phyloP scores from a whole-genome alignment of 2,888 invertebrate species.

The Rhagium mordax region DNA sequence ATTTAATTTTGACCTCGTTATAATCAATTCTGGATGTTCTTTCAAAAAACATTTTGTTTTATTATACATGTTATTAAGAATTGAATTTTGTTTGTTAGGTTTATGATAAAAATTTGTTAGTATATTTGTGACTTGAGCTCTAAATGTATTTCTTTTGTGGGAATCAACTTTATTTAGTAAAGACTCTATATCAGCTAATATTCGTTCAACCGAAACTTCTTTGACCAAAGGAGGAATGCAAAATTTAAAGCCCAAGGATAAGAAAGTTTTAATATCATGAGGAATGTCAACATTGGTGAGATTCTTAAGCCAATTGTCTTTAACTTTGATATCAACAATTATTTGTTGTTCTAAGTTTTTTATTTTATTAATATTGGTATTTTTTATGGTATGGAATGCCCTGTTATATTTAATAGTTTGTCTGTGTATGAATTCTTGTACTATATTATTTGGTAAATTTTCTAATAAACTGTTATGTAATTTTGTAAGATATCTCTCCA shows the following conservation, averaged over 20 bases:
- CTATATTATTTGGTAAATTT: neutral
- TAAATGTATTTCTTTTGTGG: conserved; percentile 4
- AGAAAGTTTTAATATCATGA: conserved; percentile 17
- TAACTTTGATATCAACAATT: neutral
- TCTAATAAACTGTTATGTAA: neutral
- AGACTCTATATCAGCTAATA: conserved; percentile 38
- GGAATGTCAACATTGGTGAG: conserved; percentile 37
- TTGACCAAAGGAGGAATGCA: conserved; percentile 23
- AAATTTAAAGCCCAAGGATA: conserved; percentile 35
- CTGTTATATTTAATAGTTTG: conserved; percentile 24
- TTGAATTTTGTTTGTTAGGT: neutral
- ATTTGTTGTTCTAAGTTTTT: conserved; percentile 3
- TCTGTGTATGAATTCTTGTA: neutral
- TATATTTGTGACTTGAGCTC: conserved; percentile 21
- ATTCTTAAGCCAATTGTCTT: conserved; percentile 38
- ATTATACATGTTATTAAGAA: conserved; percentile 2
- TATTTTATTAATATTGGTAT: conserved; percentile 16
- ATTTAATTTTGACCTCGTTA: conserved; percentile 27
- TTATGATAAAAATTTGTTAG: conserved; percentile 31
- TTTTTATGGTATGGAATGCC: conserved; percentile 19
- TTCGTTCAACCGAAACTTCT: conserved; percentile 1
- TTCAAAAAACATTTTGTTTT: conserved; percentile 32
- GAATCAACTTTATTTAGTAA: conserved; percentile 13
- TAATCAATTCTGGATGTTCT: conserved; percentile 24
- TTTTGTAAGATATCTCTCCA: too few relatives aligned